Conservation (phyloP, 2,113 vertebrate species). For the Pandion haliaetus region DNA sequence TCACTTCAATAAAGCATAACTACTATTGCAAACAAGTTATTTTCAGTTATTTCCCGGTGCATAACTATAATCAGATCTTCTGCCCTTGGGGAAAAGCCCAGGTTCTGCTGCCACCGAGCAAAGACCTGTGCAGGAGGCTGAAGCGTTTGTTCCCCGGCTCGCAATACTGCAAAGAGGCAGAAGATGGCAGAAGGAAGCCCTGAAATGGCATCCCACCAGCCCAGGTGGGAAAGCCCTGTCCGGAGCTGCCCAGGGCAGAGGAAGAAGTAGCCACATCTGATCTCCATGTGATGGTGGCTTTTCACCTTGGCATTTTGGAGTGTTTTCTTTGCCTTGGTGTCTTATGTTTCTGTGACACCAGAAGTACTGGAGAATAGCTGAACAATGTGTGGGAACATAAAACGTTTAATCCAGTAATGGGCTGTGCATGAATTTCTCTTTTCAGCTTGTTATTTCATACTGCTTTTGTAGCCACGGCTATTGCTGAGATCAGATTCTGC, state of each 20-base stretch:
- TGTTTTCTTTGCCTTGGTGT: background rate
- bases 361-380: background rate
- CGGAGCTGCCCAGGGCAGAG: accelerated
- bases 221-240: background rate
- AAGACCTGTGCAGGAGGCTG: background rate
- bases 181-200: constrained; percentile 55
- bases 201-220: background rate
- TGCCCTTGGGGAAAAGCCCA: background rate
- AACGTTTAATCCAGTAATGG: background rate
- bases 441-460: background rate
- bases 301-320: background rate
- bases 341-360: background rate
- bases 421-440: background rate
- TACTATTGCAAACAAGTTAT: background rate
- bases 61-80: background rate
- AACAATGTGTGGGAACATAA: background rate
- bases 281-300: background rate
- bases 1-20: background rate
- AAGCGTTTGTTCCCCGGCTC: accelerated
- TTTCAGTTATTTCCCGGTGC: background rate
- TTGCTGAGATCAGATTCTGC: background rate
- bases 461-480: background rate
- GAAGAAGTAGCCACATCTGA: background rate
- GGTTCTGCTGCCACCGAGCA: background rate
- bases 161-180: constrained; percentile 12